Conservation (phyloP, 2,113 vertebrate genomes). For the Pteropus alecto region DNA sequence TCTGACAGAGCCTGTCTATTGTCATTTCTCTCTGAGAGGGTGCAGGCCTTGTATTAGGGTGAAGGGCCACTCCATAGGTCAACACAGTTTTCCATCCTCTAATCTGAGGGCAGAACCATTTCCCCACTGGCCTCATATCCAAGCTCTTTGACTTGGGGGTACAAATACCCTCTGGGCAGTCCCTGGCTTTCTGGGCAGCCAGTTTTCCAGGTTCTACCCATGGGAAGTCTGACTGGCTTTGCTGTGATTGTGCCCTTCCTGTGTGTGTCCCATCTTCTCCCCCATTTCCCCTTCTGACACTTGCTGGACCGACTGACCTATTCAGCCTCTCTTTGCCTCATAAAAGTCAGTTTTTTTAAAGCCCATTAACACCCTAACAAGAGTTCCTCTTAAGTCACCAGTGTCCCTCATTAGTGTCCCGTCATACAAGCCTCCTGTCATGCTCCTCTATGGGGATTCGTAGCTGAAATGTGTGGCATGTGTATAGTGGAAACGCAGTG, state of each 20-base stretch:
- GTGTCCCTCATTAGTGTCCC: neutral
- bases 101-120: neutral
- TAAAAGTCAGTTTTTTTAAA: neutral
- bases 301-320: neutral
- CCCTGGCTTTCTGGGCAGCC: neutral
- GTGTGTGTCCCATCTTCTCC: neutral
- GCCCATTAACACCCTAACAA: neutral
- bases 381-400: neutral
- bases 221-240: neutral
- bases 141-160: neutral
- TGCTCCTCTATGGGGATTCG: neutral
- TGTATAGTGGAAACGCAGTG: neutral
- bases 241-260: neutral
- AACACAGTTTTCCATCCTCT: neutral
- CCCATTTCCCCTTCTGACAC: neutral
- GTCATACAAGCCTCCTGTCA: accelerated
- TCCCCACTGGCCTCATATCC: neutral
- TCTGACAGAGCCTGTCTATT: neutral
- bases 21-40: neutral
- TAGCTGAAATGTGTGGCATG: neutral
- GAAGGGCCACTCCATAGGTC: neutral
- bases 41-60: neutral
- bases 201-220: neutral
- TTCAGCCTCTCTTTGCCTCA: neutral
- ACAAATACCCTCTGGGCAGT: neutral